Base-by-base conservation (phyloP, 2,113 vertebrate species). In the Aythya baeri region DNA sequence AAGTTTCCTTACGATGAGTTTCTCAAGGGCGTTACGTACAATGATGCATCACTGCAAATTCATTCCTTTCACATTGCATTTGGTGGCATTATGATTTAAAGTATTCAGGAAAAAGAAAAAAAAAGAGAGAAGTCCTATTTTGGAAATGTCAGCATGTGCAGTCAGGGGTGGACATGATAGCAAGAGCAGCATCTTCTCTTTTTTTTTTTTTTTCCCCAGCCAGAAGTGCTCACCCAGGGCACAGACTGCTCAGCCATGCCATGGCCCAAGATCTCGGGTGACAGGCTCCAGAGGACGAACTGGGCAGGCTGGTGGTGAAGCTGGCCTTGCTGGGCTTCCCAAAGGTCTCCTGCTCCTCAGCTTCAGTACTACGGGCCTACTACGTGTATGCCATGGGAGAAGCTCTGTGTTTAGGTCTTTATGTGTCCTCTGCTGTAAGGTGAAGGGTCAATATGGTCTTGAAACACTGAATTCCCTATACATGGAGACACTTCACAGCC, bases 301-400 rank as follows among this genome's bases (percentile, higher is more conserved):
- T 70, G 58, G 31, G 14, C 11, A 65, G 63, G 23, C 55, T 77
- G 27, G 31, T 82, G 78, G 17, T 68, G 43, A 32, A 65, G 44
- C 38, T 4, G 11, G 4, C 54, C 44, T 17, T 38, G n/a, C 34
- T 43, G 59, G 26, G 13, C 55, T 62, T 83, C 55, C 44, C 31
- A 52, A 41, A 88, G 32, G 4, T 57, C 29, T 83, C 75, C 68
- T 13, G 23, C 32, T 76, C 17, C 29, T 83, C 4, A 1, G 7
- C 63, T 57, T 88, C 54, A 8, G 21, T n/a, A 17, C 7, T 32
- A 32, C 15, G 52, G 7, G 25, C 34, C 65, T 70, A 23, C 21
- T 17, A 59, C 26, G 18, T 8, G 32, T 2, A 0, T 4, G 3
- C 10, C 2, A 14, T 25, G 12, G 41, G 15, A 83, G 75, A 81